phyloP scores from a whole-genome alignment of 2,113 vertebrate genomes.

The Notarius quadriscutis region DNA sequence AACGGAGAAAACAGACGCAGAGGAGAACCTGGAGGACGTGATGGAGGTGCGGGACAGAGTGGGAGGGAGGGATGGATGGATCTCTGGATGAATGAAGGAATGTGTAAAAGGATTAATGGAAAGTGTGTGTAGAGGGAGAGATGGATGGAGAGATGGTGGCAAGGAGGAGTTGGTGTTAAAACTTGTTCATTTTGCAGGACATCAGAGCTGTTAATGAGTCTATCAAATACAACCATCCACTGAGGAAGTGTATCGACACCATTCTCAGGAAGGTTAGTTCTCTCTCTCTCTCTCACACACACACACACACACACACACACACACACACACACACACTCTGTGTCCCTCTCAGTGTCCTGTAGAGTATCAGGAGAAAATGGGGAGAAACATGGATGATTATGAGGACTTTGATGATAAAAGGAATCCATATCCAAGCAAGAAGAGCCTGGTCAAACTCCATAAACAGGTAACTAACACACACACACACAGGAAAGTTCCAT shows the following conservation, averaged over 20 bases:
- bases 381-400: constrained; percentile 96
- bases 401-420: constrained; percentile 97
- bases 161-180: not conserved
- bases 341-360: constrained; percentile 79
- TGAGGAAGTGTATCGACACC: constrained; percentile 92
- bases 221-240: constrained; percentile 94
- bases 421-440: constrained; percentile 89
- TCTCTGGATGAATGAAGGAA: too few relatives aligned
- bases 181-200: constrained; percentile 69
- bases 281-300: not conserved
- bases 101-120: not conserved
- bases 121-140: not conserved
- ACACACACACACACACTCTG: not conserved
- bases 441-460: constrained; percentile 90
- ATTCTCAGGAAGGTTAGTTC: constrained; percentile 88
- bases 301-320: not conserved
- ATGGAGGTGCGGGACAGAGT: constrained; percentile 81
- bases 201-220: constrained; percentile 92
- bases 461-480: constrained; percentile 81
- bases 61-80: not conserved
- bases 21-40: constrained; percentile 94
- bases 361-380: constrained; percentile 97
- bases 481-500: not conserved
- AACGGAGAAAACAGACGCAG: constrained; percentile 95
- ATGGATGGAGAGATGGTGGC: not conserved